Evolutionary conservation across 2,888 invertebrate genomes (phyloP).

Genomic region (Coenonympha arcania): DNA sequence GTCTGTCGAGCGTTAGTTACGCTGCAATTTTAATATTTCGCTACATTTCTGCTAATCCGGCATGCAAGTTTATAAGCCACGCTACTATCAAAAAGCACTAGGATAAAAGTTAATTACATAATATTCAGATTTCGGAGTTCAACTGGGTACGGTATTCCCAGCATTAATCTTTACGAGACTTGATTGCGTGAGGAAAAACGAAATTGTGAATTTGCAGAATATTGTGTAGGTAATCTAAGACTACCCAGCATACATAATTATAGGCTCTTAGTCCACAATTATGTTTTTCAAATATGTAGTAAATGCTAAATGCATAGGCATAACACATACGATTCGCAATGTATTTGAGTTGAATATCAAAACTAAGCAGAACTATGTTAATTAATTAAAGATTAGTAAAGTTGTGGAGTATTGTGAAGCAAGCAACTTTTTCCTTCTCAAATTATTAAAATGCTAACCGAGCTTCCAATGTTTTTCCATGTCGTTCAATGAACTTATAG

Average conservation of each 20-base stretch:
- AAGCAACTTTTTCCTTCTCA: not conserved
- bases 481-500: not conserved
- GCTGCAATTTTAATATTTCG: not conserved
- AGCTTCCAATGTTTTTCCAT: not conserved
- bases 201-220: not conserved
- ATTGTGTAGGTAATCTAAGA: not conserved
- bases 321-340: not conserved
- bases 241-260: too few species aligned
- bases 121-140: not conserved
- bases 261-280: too few species aligned
- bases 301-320: not conserved
- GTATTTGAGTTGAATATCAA: not conserved
- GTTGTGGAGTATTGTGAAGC: too few species aligned
- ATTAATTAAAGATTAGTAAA: not conserved
- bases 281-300: not conserved
- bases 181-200: not conserved
- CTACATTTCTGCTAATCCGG: not conserved
- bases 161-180: not conserved
- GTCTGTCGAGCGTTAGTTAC: not conserved
- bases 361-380: not conserved
- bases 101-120: not conserved
- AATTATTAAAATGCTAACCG: not conserved
- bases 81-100: not conserved
- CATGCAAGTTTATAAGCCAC: not conserved
- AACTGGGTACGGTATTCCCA: not conserved